Evolutionary conservation across 2,797 vertebrate species (phyloP).

Genomic region (Rhyacichthys aspro): DNA sequence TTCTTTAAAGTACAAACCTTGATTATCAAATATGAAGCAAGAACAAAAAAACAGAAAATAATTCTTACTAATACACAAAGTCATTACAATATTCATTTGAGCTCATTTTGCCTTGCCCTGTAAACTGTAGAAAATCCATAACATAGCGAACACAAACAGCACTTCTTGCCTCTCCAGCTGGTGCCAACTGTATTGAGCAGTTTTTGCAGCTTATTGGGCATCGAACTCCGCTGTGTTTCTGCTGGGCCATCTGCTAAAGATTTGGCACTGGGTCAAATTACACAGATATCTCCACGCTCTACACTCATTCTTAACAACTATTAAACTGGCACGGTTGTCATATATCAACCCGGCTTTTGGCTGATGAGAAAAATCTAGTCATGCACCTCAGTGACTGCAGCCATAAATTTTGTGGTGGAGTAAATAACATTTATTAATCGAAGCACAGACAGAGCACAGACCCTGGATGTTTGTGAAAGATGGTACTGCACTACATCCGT

Average conservation of each 20-base stretch:
- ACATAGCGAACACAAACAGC: background rate
- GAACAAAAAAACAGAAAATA: too few relatives aligned
- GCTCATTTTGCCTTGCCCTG: too few relatives aligned
- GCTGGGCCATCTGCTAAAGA: constrained; percentile 59
- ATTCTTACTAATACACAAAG: too few relatives aligned
- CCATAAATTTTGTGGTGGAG: constrained; percentile 5
- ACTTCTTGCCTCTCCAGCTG: constrained; percentile 48
- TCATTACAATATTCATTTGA: too few relatives aligned
- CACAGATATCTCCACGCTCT: constrained; percentile 46
- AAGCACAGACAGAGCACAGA: background rate
- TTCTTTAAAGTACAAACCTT: too few relatives aligned
- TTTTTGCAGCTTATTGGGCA: constrained; percentile 47
- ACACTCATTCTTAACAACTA: constrained; percentile 44
- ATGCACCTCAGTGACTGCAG: constrained; percentile 3
- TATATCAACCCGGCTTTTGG: constrained; percentile 22
- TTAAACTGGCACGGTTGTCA: constrained; percentile 48
- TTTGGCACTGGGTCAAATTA: constrained; percentile 57
- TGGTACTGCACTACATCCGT: background rate
- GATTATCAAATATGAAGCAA: too few relatives aligned
- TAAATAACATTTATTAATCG: constrained; percentile 13
- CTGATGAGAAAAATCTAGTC: constrained; percentile 32
- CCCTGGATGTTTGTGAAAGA: background rate
- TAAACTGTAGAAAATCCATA: too few relatives aligned
- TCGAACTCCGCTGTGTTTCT: constrained; percentile 30
- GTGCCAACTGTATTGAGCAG: constrained; percentile 42